Evolutionary conservation across 2,888 invertebrate species (phyloP), one percentile per base, ranked within the genome.

Genomic region (Loripinus fragilis): DNA sequence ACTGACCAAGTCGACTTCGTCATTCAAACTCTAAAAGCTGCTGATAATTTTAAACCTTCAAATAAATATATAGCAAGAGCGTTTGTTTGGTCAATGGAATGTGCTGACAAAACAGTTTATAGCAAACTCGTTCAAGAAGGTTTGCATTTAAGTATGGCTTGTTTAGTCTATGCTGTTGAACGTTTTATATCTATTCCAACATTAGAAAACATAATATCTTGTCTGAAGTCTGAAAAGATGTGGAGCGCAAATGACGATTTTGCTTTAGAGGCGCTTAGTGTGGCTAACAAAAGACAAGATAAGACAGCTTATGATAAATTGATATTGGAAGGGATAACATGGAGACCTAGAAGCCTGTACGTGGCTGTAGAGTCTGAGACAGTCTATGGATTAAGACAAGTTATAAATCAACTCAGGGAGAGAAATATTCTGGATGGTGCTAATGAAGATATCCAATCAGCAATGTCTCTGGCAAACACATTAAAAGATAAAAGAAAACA

Each of bases 81-180:
- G 8, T 60, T 60, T 60, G 60, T 60, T 60, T 60, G 30, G 60
- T 60, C 60, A 17, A 33, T 60, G 33, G 33, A 60, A 17, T 60
- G 33, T 20, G 10, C 33, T 10, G 33, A 60, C 20, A 60, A 33
- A 17, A 33, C 1, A 12, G 1, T 30, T 33, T 33, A 60, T 17
- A 23, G 33, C 33, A 30, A 33, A 33, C 60, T 60, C 20, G 17
- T 30, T 33, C 7, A 30, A 20, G 60, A 60, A 23, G 60, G 60
- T 20, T 12, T 60, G 17, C 33, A 23, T 2, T 3, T 60, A 17
- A 60, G 23, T 20, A 60, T 60, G 60, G 17, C 60, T 2, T 30
- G 60, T 30, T 23, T 60, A 33, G 33, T 20, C 7, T 33, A 33
- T 33, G 60, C 60, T 28, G 60, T 60, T 33, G 60, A 60, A 33